Conservation (phyloP, 2,113 vertebrate genomes). For the Electrona antarctica region DNA sequence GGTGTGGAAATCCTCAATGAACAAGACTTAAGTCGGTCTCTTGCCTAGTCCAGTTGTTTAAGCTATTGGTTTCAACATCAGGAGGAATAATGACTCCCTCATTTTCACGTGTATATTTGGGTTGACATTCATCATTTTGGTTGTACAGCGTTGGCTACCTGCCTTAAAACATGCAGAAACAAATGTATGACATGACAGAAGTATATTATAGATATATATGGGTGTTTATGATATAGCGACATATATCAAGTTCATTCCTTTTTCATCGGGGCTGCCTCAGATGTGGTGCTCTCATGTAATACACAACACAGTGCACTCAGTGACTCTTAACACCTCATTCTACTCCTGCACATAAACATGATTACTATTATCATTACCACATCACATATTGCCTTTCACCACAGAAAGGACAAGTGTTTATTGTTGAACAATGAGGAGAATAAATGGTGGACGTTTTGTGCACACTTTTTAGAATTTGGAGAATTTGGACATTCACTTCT, state of each 20-base stretch:
- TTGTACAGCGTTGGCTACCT: conserved; percentile 63
- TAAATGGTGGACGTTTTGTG: conserved; percentile 72
- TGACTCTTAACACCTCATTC: conserved; percentile 33
- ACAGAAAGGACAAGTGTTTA: conserved; percentile 62
- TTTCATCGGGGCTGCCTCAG: conserved; percentile 67
- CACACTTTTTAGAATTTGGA: conserved; percentile 75
- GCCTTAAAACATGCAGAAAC: conserved; percentile 68
- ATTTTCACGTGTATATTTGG: conserved; percentile 47
- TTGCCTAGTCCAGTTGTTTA: conserved; percentile 69
- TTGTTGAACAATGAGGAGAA: conserved; percentile 58
- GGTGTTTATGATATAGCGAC: conserved; percentile 38
- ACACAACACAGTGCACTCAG: conserved; percentile 48
- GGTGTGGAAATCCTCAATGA: conserved; percentile 67
- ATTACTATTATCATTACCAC: no score
- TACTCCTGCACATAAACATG: conserved; percentile 45
- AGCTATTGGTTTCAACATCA: conserved; percentile 68
- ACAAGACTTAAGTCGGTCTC: conserved; percentile 50
- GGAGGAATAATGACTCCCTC: conserved; percentile 17
- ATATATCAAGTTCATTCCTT: conserved; percentile 69
- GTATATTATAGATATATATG: conserved; percentile 25
- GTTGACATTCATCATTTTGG: conserved; percentile 43
- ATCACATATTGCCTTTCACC: conserved; percentile 63
- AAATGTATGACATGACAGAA: conserved; percentile 56
- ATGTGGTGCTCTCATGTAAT: conserved; percentile 64
- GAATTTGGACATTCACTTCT: conserved; percentile 67